Percentiles rank a stretch among this genome's conserved stretches.
phyloP scores from a whole-genome alignment of 1,140 invertebrate genomes.

The Aphelenchoides fujianensis region DNA sequence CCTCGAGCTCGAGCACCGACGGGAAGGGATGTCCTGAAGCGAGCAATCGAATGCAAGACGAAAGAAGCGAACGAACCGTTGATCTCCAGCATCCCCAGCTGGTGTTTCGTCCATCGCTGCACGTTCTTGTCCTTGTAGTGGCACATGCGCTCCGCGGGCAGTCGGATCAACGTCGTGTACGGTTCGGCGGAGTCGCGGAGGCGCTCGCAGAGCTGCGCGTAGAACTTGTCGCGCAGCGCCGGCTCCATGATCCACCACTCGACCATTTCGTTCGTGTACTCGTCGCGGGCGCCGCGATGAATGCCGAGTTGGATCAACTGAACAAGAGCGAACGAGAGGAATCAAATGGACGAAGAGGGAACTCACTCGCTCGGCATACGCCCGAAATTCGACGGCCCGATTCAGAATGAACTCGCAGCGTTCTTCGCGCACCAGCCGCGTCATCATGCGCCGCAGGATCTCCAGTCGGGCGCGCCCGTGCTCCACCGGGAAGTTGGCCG shows the following conservation, averaged over 20 bases:
- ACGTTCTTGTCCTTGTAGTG: slow-evolving; percentile 30
- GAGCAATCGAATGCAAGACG: slow-evolving; percentile 21
- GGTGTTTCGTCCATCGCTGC: slow-evolving; percentile 28
- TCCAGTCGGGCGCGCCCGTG: slow-evolving; percentile 33
- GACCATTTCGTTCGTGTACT: slow-evolving; percentile 57
- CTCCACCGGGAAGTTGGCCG: slow-evolving; percentile 27
- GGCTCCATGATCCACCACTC: slow-evolving; percentile 56
- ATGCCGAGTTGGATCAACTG: slow-evolving; percentile 57
- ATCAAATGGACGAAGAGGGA: background rate
- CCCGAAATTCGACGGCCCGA: slow-evolving; percentile 49
- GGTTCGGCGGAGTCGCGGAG: slow-evolving; percentile 41
- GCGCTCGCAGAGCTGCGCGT: slow-evolving; percentile 45
- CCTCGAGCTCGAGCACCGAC: background rate
- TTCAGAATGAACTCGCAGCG: slow-evolving; percentile 51
- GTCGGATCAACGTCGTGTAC: slow-evolving; percentile 44
- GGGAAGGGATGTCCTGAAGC: slow-evolving; percentile 17
- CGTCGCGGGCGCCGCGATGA: slow-evolving; percentile 44
- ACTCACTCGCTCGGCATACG: slow-evolving; percentile 50
- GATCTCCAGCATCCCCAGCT: slow-evolving; percentile 51
- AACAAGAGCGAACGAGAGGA: slow-evolving; percentile 19
- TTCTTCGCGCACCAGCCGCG: slow-evolving; percentile 52
- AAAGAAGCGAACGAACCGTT: slow-evolving; percentile 42
- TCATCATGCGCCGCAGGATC: slow-evolving; percentile 51
- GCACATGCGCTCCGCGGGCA: slow-evolving; percentile 39
- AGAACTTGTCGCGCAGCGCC: slow-evolving; percentile 46